A percentile compares a stretch with the other conserved stretches of the same genome.
These are phyloP conservation scores for Dicaeum eximium DNA, from an alignment of 2,113 vertebrate genomes.

Conservation along the genomic window DNA sequence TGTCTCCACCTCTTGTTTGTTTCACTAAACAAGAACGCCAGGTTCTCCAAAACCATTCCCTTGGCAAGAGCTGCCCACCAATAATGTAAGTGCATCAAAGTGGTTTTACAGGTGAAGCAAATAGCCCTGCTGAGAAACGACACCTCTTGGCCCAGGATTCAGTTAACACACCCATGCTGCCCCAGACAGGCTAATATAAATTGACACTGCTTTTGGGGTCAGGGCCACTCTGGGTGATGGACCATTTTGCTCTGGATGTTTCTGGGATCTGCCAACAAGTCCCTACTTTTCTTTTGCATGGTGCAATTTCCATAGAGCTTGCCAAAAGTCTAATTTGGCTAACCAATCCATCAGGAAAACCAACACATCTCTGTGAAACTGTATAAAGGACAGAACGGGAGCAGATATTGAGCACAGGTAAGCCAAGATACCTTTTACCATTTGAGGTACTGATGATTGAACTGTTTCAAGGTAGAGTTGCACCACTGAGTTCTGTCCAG, in stretches of 20 bases:
- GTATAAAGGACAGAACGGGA: background rate
- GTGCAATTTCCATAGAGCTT: background rate
- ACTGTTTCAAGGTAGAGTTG: background rate
- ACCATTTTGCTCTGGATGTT: background rate
- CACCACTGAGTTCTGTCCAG: background rate
- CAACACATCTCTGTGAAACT: background rate
- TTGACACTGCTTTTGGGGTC: background rate
- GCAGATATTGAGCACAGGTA: background rate
- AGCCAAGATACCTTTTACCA: background rate
- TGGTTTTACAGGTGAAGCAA: background rate
- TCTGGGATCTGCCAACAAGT: background rate
- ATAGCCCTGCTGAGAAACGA: background rate
- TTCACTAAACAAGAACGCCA: background rate
- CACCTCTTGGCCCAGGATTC: background rate
- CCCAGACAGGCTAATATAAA: background rate
- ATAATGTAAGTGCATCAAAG: background rate
- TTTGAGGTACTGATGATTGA: background rate
- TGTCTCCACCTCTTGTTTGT: background rate
- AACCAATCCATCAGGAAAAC: background rate
- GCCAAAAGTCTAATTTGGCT: background rate
- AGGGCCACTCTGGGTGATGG: background rate
- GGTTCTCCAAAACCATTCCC: background rate
- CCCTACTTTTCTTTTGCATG: background rate
- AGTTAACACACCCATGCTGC: background rate
- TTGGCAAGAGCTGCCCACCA: background rate